Base-by-base conservation (phyloP, 2,888 invertebrate genomes). In the Allolobophora icterica region DNA sequence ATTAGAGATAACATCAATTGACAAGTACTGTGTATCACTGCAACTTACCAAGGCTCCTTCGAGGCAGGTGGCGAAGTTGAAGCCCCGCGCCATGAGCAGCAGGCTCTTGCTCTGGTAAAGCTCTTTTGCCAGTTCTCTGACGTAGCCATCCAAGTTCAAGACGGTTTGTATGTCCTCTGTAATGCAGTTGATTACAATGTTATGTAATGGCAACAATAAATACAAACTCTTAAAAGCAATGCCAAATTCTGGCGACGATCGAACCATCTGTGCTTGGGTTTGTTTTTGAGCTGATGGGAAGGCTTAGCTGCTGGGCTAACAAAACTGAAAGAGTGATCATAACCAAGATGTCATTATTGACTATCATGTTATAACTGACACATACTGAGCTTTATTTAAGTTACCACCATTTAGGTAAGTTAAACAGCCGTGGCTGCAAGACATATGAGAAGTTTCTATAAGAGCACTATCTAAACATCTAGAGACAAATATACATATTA, bases 81-180 rank as follows among this genome's bases (percentile, higher is more conserved):
- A 99, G 84, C 99, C 99, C 93, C 99, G 97, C 91, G 99, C 99
- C 99, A 99, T 99, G 92, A 99, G 98, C 91, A 99, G 96, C 91
- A 99, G 96, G 0, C 98, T 99, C 95, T 98, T 98, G 95, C 99
- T 98, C 94, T 97, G 97, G 95, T 97, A 98, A 90, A 99, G 96
- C 94, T 98, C 97, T 95, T 98, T 97, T 2, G 99, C 98, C 91
- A 99, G 96, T 91, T 97, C 97, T 94, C 97, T 97, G 0, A 99
- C 98, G 95, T 98, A 96, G 0, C 97, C 96, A 95, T 99, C 99
- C 92, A 98, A 96, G 93, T 97, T 96, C 92, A 99, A 96, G 0
- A 99, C 99, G 95, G 98, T 97, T 87, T 97, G 97, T 94, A 99
- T 99, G 96, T 98, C 97, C 52, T 97, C 97, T 93, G 93, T 92